phyloP scores from a whole-genome alignment of 2,113 vertebrate genomes.

The Odontesthes bonariensis region DNA sequence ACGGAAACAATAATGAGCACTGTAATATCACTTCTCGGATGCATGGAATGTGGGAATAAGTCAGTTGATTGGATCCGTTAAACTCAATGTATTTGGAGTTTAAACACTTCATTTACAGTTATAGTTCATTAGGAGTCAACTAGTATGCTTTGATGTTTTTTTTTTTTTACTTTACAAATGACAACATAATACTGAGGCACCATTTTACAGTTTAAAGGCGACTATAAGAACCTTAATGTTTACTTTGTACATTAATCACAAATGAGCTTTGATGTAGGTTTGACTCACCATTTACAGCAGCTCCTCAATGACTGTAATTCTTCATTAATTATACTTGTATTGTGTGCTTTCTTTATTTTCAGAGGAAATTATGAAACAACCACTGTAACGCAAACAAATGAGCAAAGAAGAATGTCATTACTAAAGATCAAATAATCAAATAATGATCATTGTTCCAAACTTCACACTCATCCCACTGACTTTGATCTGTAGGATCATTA shows the following conservation, averaged over 20 bases:
- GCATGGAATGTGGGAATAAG: conserved; percentile 15
- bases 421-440: conserved; percentile 23
- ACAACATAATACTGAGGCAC: background rate
- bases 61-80: conserved; percentile 17
- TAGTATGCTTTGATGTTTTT: conserved; percentile 21
- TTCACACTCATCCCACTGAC: background rate
- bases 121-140: conserved; percentile 18
- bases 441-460: background rate
- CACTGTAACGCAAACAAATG: conserved; percentile 1
- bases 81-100: conserved; percentile 14
- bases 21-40: background rate
- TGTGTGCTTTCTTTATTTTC: background rate
- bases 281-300: background rate
- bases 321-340: background rate
- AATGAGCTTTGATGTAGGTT: background rate
- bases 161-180: background rate
- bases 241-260: background rate
- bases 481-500: conserved; percentile 9
- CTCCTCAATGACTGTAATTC: background rate
- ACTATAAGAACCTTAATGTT: background rate
- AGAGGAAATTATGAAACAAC: conserved; percentile 1
- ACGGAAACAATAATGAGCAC: conserved; percentile 12
- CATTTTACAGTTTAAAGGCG: background rate
- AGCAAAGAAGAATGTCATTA: conserved; percentile 4
- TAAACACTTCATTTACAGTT: conserved; percentile 10